Evolutionary conservation across 2,888 invertebrate genomes (phyloP).

Genomic region (Heterodera filipjevi): DNA sequence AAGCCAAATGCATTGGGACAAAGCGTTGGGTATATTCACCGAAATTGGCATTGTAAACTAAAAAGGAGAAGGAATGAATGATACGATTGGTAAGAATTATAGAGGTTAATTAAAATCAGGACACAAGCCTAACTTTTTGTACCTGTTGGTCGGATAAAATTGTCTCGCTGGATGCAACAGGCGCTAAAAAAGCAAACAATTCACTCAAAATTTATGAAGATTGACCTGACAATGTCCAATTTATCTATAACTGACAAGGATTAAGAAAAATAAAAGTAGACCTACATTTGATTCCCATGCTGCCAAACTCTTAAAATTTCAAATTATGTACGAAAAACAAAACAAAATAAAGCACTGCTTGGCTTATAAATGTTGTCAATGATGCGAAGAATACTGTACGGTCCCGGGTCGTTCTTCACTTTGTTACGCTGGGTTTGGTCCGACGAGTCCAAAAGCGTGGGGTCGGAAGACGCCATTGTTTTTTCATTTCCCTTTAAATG

Average conservation of each 20-base stretch:
- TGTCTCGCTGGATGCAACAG: slow-evolving; percentile 23
- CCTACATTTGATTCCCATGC: neutral
- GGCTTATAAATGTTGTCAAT: slow-evolving; percentile 15
- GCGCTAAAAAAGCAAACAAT: slow-evolving; percentile 6
- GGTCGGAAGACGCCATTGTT: neutral
- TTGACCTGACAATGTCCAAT: slow-evolving; percentile 25
- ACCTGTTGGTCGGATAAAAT: slow-evolving; percentile 25
- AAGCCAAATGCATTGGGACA: neutral
- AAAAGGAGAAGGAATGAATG: too few relatives aligned
- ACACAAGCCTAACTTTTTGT: too few relatives aligned
- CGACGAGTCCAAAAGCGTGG: neutral
- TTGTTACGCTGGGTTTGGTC: neutral
- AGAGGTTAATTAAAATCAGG: too few relatives aligned
- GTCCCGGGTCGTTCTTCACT: slow-evolving; percentile 11
- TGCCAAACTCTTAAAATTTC: slow-evolving; percentile 12
- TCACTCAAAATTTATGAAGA: neutral
- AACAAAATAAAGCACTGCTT: neutral
- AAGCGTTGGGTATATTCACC: neutral
- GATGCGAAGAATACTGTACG: neutral
- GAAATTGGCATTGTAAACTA: slow-evolving; percentile 7
- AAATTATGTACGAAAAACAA: too few relatives aligned
- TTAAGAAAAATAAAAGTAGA: neutral
- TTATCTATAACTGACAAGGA: slow-evolving; percentile 14
- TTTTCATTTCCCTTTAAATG: slow-evolving; percentile 19
- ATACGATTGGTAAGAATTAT: too few relatives aligned